Base-by-base conservation (phyloP, 2,113 vertebrate species). In the Nestor notabilis region DNA sequence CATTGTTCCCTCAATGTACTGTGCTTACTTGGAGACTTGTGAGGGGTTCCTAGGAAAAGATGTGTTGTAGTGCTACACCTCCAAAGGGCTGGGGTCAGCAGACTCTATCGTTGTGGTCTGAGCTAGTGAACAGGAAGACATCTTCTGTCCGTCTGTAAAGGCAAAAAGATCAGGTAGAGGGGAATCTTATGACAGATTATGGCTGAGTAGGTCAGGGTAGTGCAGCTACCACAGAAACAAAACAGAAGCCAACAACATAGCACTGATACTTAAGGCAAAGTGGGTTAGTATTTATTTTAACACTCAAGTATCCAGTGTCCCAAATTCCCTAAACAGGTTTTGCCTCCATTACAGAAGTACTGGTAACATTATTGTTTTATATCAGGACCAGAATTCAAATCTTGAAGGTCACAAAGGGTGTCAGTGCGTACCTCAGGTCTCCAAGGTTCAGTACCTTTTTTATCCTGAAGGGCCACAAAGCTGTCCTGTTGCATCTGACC, bases 381-480 rank as follows among this genome's bases (percentile, higher is more conserved):
- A 13, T 9, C 1, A 0, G 3, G 1, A 80, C 5, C 3, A 2
- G 83, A 72, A 33, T 77, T 83, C 25, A 47, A 13, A 61, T 76
- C 23, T 60, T 86, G 17, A 50, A 83, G 60, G 33, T 19, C 61
- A 55, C 1, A 2, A 44, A 46, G 21, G 25, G 6, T 15, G 24
- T 33, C 65, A 28, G 5, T 6, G 18, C 23, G 11, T 37, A 79
- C 24, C 14, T 63, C 50, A 50, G 23, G 16, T 47, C 39, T 86
- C 16, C 5, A 16, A 52, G 7, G 28, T 56, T 61, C 14, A 13
- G 4, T n/a, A 41, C 27, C 49, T 85, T 77, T 49, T 76, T 3
- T 31, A 37, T 13, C 27, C 56, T 55, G 39, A 82, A 90, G 15
- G 66, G 23, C 49, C 49, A 31, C 17, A 41, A 41, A 2, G 4